A percentile compares a stretch with the other conserved stretches of the same genome.
Conservation (phyloP, 2,113 vertebrate species). For the Electrona antarctica region DNA sequence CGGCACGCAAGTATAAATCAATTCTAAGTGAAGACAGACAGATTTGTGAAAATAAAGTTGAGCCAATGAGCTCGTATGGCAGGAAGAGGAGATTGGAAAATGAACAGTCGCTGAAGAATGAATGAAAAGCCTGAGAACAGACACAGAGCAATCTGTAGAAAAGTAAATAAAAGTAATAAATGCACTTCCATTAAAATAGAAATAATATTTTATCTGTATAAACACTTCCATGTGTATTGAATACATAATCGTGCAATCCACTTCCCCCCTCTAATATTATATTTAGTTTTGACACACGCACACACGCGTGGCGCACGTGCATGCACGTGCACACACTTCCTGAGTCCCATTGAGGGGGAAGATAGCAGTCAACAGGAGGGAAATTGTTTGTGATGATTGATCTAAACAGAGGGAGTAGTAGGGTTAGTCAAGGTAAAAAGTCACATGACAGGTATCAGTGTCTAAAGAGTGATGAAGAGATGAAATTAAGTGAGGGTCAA, state of each 20-base stretch:
- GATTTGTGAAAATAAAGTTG: background rate
- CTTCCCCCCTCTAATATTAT: no score
- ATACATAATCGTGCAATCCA: no score
- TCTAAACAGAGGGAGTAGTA: background rate
- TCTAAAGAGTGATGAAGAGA: background rate
- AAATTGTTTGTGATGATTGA: no score
- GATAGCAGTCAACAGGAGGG: no score
- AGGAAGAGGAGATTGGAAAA: background rate
- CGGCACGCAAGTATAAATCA: no score
- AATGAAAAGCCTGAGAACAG: background rate
- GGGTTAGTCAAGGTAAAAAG: background rate
- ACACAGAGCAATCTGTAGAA: background rate
- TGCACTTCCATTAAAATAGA: background rate
- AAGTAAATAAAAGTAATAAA: background rate
- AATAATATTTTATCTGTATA: background rate
- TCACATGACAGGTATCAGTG: background rate
- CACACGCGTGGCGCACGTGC: no score
- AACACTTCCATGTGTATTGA: background rate
- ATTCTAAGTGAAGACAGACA: slow-evolving; percentile 6
- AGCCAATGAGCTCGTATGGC: slow-evolving; percentile 6
- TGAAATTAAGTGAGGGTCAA: background rate
- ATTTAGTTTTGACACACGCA: no score
- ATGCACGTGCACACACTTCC: no score
- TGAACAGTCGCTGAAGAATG: background rate
- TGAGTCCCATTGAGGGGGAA: background rate